phyloP scores from a whole-genome alignment of 2,797 vertebrate species.

The Gallinago solitaria region DNA sequence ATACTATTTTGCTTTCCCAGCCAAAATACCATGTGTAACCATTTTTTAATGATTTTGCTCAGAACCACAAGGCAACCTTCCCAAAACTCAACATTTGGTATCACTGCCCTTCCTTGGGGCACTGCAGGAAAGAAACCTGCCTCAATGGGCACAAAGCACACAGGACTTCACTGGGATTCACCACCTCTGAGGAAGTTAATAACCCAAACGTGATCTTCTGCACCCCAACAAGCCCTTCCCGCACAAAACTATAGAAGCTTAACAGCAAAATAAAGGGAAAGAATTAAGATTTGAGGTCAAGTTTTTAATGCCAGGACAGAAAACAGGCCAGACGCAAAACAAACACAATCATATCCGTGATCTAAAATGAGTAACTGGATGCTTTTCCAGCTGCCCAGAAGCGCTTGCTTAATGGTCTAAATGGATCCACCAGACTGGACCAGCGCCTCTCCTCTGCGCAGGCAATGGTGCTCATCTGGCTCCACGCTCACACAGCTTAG shows the following conservation, averaged over 20 bases:
- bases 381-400: neutral
- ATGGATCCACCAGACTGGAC: neutral
- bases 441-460: neutral
- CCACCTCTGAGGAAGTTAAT: rapidly evolving
- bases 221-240: neutral
- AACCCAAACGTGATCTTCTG: neutral
- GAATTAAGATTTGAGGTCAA: neutral
- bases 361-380: neutral
- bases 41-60: neutral
- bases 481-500: rapidly evolving
- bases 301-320: neutral
- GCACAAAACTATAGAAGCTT: neutral
- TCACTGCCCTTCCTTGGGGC: neutral
- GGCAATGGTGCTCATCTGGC: neutral
- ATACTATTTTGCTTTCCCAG: neutral
- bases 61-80: neutral
- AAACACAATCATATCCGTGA: neutral
- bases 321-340: neutral
- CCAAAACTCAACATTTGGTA: neutral
- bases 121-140: rapidly evolving
- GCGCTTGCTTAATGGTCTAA: neutral
- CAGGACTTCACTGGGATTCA: neutral
- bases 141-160: neutral
- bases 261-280: neutral
- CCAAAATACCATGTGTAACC: neutral